Base-by-base conservation (phyloP, 1,140 invertebrate genomes). In the Yoshiicerus persimilis region DNA sequence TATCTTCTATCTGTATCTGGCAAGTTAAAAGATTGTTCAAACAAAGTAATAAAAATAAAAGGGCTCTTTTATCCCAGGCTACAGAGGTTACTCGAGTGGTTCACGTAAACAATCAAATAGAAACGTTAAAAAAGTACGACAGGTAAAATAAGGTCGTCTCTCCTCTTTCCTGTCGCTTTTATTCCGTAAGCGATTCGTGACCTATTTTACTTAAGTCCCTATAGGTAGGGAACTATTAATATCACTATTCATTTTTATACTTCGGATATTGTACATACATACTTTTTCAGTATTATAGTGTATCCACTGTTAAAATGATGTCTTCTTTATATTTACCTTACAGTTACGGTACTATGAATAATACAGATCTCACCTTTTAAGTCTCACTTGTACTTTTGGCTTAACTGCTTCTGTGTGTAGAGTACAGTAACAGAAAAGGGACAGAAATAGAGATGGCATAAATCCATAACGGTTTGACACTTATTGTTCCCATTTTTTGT, bases 391-490 rank as follows among this genome's bases (percentile, higher is more conserved):
- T 47, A 4, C 2, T 70, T 9, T 30, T 70, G 16, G 9, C 66
- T 70, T 70, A 30, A 30, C 47, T 30, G 64, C 23, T 70, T 27
- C 16, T 23, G 30, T 23, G 32, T 11, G 13, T 23, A 70, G 23
- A 10, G 20, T 10, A 70, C 11, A 70, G 66, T 16, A 83, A 83
- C 38, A 84, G 47, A 84, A 56, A 84, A 84, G 47, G 83, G 39
- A 84, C 83, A 84, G 83, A 84, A 84, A 84, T 84, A 47, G 83
- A 84, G 83, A 84, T 47, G 32, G 30, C 83, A 84, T 84, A 84
- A 84, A 84, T 84, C 83, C 83, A 47, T 84, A 47, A 84, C 38
- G 23, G 20, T 84, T 47, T 62, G 83, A 84, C 83, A 47, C 23
- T 62, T 30, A 30, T 84, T 84, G 83, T 84, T 84, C 39, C 23